Evolutionary conservation across 2,888 invertebrate genomes (phyloP).

Genomic region (Tridacna crocea): DNA sequence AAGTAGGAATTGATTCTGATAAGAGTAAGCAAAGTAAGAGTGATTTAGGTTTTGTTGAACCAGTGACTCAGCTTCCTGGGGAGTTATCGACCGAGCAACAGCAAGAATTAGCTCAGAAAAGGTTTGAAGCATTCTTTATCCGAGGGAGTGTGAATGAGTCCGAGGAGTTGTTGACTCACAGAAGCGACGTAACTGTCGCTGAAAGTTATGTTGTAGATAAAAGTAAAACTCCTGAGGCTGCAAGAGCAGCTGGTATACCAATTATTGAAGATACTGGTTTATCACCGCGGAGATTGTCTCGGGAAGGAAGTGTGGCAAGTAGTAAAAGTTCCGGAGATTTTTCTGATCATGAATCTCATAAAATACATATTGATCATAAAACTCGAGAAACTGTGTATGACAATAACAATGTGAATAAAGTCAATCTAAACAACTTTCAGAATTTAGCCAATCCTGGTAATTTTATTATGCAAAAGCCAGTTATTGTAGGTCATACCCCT

Average conservation of each 20-base stretch:
- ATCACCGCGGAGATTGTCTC: conserved; percentile 57
- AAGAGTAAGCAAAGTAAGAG: conserved; percentile 52
- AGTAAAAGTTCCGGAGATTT: conserved; percentile 80
- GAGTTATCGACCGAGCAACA: conserved; percentile 5
- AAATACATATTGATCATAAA: conserved; percentile 81
- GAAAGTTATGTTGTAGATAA: conserved; percentile 77
- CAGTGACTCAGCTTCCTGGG: background rate
- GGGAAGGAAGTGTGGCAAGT: conserved; percentile 77
- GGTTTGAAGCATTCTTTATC: conserved; percentile 60
- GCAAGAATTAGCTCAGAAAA: conserved; percentile 28
- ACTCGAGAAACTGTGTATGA: conserved; percentile 66
- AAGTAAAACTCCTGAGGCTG: conserved; percentile 72
- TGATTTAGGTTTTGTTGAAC: conserved; percentile 32
- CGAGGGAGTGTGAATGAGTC: conserved; percentile 51
- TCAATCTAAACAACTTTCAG: conserved; percentile 22
- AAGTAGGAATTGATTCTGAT: conserved; percentile 26
- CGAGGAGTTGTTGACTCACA: conserved; percentile 36
- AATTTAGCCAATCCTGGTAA: conserved; percentile 39
- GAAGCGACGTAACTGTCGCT: conserved; percentile 54
- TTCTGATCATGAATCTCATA: conserved; percentile 81
- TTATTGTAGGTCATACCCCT: conserved; percentile 39
- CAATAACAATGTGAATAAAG: conserved; percentile 14
- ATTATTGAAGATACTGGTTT: conserved; percentile 65
- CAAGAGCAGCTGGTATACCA: conserved; percentile 80
- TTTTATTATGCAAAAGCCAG: conserved; percentile 61